Conservation (phyloP, 92 coral and sea anemone genomes). For the Porites rus region DNA sequence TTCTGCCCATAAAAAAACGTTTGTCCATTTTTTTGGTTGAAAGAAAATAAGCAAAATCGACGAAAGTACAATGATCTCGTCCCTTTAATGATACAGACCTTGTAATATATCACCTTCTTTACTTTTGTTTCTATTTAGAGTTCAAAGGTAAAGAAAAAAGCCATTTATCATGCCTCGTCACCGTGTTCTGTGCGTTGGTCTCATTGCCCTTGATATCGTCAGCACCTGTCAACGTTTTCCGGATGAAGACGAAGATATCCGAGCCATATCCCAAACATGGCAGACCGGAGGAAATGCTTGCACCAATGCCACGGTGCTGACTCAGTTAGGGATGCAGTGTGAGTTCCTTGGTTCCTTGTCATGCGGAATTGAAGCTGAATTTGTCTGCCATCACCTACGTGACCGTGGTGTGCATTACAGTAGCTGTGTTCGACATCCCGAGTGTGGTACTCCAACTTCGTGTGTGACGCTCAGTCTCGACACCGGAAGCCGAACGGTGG, state of each 20-base stretch:
- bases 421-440: conserved; percentile 72
- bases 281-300: conserved; percentile 97
- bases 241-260: conserved; percentile 81
- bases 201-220: conserved; percentile 87
- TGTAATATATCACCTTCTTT: no score
- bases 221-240: conserved; percentile 86
- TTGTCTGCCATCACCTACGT: conserved; percentile 63
- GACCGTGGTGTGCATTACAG: conserved; percentile 58
- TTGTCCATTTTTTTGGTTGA: no score
- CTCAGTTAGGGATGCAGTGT: conserved; percentile 73
- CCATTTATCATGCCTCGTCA: no score
- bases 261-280: conserved; percentile 85
- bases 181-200: conserved; percentile 70
- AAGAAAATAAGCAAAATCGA: no score
- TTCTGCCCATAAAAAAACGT: no score
- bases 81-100: neutral
- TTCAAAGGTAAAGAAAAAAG: no score
- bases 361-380: conserved; percentile 68
- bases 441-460: conserved; percentile 88
- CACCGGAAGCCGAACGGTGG: conserved; percentile 85
- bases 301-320: conserved; percentile 70
- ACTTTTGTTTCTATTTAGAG: neutral
- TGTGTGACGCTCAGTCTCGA: conserved; percentile 76
- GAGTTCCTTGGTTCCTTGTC: conserved; percentile 84
- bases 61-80: no score